A percentile compares a stretch with the other conserved stretches of the same genome.
These are phyloP conservation scores for Phymatocera aterrima DNA, from an alignment of 2,888 invertebrate genomes.

Conservation along the genomic window DNA sequence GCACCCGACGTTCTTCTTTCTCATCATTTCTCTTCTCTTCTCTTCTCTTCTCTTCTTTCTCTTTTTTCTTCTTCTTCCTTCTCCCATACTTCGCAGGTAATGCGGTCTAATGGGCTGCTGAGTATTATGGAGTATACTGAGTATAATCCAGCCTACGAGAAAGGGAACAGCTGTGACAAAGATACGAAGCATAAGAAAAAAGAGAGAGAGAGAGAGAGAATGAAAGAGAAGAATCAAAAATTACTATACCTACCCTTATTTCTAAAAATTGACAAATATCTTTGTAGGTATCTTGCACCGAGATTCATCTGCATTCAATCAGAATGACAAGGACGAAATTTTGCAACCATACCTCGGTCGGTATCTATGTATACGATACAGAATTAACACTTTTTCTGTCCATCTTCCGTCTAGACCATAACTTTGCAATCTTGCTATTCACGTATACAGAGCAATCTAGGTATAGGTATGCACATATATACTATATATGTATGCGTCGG, in stretches of 20 bases:
- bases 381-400: constrained; percentile 9
- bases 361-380: too few relatives aligned
- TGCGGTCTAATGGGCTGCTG: constrained; percentile 3
- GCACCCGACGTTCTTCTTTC: neutral
- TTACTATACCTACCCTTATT: too few relatives aligned
- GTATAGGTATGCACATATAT: neutral
- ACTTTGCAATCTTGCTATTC: neutral
- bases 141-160: neutral
- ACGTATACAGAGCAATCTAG: neutral
- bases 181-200: neutral
- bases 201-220: neutral
- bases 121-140: too few relatives aligned
- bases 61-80: too few relatives aligned
- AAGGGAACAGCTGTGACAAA: neutral
- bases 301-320: too few relatives aligned
- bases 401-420: constrained; percentile 7
- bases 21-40: too few relatives aligned
- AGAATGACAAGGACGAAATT: neutral
- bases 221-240: too few relatives aligned
- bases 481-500: constrained; percentile 3
- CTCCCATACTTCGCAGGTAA: neutral
- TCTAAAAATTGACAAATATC: too few relatives aligned
- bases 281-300: too few relatives aligned
- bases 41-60: too few relatives aligned
- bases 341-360: neutral